Conservation (phyloP, 2,888 invertebrate genomes). For the Cartodere bifasciata region DNA sequence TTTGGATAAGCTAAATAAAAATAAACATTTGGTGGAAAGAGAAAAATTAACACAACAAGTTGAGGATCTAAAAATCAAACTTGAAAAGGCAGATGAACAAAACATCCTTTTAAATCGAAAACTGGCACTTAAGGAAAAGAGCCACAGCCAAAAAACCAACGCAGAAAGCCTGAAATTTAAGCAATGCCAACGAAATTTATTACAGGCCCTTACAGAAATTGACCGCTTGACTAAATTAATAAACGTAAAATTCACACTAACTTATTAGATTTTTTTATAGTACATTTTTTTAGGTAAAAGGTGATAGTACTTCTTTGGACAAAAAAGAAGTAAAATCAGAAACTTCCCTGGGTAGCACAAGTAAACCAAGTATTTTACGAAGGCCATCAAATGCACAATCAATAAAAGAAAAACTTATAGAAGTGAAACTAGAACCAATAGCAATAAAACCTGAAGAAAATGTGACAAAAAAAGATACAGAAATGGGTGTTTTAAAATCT, state of each 20-base stretch:
- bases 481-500: conserved; percentile 36
- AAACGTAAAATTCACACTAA: too few species aligned
- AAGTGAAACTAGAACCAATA: conserved; percentile 23
- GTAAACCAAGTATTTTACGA: too few species aligned
- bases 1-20: conserved; percentile 55
- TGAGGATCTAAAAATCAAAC: conserved; percentile 39
- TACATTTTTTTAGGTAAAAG: too few species aligned
- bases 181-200: conserved; percentile 53
- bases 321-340: too few species aligned
- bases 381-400: too few species aligned
- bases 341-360: too few species aligned
- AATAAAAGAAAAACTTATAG: too few species aligned
- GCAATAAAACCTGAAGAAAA: conserved; percentile 31
- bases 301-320: too few species aligned
- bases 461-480: conserved; percentile 32
- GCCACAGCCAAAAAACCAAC: conserved; percentile 56
- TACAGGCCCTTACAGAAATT: conserved; percentile 47
- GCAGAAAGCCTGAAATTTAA: conserved; percentile 57
- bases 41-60: conserved; percentile 58
- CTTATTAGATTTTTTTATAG: too few species aligned
- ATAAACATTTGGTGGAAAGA: conserved; percentile 58
- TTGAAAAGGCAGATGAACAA: conserved; percentile 49
- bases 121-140: conserved; percentile 60
- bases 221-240: conserved; percentile 46
- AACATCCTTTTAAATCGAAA: conserved; percentile 55